Conservation (phyloP, 2,797 vertebrate genomes). For the Mus minutoides region DNA sequence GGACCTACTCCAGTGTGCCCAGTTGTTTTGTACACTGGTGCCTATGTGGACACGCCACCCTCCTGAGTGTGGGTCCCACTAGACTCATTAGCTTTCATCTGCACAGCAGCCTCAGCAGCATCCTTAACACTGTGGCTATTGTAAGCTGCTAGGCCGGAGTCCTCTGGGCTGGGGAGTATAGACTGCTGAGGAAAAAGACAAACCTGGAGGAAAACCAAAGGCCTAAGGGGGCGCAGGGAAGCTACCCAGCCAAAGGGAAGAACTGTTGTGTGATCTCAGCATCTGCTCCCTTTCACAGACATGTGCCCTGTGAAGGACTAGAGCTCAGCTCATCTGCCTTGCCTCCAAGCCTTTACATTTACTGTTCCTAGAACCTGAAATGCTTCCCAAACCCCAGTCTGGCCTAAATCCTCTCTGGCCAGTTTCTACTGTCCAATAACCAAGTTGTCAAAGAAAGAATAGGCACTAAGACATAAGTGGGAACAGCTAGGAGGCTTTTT, state of each 20-base stretch:
- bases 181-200: neutral
- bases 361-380: neutral
- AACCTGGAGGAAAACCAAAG: fast-evolving
- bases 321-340: neutral
- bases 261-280: neutral
- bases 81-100: neutral
- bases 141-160: neutral
- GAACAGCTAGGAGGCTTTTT: neutral
- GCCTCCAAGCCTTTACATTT: neutral
- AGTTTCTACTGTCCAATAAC: neutral
- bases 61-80: neutral
- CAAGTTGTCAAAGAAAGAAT: neutral
- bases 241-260: neutral
- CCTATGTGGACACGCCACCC: fast-evolving
- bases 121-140: neutral
- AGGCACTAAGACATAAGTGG: neutral
- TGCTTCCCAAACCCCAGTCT: neutral
- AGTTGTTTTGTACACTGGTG: neutral
- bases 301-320: neutral
- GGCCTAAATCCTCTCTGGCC: neutral
- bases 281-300: neutral
- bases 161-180: neutral
- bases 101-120: neutral
- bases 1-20: neutral
- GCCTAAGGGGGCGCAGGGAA: neutral